phyloP scores from a whole-genome alignment of 1,140 invertebrate genomes.

The Drosophila pandora region DNA sequence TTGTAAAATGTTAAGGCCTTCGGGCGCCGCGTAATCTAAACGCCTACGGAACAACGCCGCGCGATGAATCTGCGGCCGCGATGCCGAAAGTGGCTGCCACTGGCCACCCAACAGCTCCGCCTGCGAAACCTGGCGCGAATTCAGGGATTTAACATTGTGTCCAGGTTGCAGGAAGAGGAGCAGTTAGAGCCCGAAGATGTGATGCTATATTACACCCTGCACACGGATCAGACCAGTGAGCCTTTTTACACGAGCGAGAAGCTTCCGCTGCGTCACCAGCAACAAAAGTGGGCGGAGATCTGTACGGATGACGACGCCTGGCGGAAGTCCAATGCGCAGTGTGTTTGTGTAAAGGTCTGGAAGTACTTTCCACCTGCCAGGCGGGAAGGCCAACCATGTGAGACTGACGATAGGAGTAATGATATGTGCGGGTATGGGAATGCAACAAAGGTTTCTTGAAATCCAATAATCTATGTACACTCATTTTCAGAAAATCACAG shows the following conservation, averaged over 20 bases:
- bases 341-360: constrained; percentile 82
- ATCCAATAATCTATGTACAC: not conserved
- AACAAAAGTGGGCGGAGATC: constrained; percentile 86
- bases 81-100: constrained; percentile 87
- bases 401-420: constrained; percentile 50
- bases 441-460: not conserved
- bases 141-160: constrained; percentile 86
- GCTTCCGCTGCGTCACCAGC: constrained; percentile 86
- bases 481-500: constrained; percentile 26
- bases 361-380: constrained; percentile 39
- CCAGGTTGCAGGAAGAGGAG: constrained; percentile 1
- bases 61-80: constrained; percentile 86
- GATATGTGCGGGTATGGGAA: constrained; percentile 5
- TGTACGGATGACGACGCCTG: constrained; percentile 61
- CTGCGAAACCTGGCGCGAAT: constrained; percentile 90
- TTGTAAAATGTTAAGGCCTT: constrained; percentile 38
- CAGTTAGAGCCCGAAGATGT: constrained; percentile 74
- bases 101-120: constrained; percentile 88
- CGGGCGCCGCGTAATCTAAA: constrained; percentile 41
- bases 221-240: constrained; percentile 89
- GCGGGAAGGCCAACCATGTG: constrained; percentile 26
- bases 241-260: constrained; percentile 95
- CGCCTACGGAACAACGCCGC: constrained; percentile 1
- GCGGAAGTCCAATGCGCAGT: constrained; percentile 76
- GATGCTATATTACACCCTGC: constrained; percentile 91